A percentile compares a stretch with the other conserved stretches of the same genome.
phyloP scores from a whole-genome alignment of 2,797 vertebrate genomes.

The Mormyrops boulengeri region DNA sequence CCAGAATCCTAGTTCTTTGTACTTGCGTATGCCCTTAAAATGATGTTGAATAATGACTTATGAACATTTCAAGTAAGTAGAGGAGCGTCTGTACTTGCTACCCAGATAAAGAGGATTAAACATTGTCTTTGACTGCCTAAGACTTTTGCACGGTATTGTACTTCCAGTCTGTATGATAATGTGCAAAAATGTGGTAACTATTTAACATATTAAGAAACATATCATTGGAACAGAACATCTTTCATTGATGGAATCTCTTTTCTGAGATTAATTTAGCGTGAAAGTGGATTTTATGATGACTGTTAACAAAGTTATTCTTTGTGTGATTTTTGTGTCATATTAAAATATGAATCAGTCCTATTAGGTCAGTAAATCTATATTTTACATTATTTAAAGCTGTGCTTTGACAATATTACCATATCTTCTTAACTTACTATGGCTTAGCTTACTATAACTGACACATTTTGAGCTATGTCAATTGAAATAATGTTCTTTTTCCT shows the following conservation, averaged over 20 bases:
- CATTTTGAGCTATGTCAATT: background rate
- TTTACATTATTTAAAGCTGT: background rate
- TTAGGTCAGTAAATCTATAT: constrained; percentile 2
- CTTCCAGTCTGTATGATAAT: background rate
- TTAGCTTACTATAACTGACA: background rate
- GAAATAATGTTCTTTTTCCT: background rate
- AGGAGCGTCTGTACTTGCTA: background rate
- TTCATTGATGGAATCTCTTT: background rate
- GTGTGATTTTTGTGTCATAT: background rate
- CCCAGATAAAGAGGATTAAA: background rate
- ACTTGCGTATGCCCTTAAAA: background rate
- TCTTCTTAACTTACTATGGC: background rate
- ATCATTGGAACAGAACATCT: background rate
- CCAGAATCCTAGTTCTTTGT: background rate
- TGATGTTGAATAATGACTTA: background rate
- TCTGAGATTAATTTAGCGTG: background rate
- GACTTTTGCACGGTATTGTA: background rate
- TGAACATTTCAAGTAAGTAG: background rate
- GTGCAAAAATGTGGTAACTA: background rate
- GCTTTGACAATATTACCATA: background rate
- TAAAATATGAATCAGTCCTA: background rate
- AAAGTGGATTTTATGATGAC: background rate
- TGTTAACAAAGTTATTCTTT: background rate
- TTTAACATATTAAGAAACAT: background rate
- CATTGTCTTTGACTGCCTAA: background rate